Percentiles rank a stretch among this genome's conserved stretches.
These are phyloP conservation scores for Macquaria ambigua DNA, from an alignment of 2,113 vertebrate species.

Conservation along the genomic window DNA sequence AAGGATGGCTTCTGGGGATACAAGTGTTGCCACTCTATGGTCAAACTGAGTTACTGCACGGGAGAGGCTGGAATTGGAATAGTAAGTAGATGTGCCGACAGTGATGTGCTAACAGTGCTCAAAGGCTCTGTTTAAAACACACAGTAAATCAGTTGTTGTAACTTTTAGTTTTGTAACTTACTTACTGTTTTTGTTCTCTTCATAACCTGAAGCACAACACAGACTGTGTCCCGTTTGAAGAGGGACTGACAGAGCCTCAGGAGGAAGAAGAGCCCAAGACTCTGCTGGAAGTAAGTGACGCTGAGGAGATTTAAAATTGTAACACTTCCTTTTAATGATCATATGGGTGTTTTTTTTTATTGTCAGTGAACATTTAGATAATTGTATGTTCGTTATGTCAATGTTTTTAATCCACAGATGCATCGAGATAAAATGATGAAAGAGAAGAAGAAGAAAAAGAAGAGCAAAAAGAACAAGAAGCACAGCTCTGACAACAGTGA, in stretches of 20 bases:
- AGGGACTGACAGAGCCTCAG: slow-evolving; percentile 79
- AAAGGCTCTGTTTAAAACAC: neutral
- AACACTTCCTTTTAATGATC: neutral
- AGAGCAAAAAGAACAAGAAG: slow-evolving; percentile 89
- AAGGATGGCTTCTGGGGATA: slow-evolving; percentile 96
- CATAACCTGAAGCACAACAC: slow-evolving; percentile 59
- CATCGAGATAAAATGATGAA: slow-evolving; percentile 94
- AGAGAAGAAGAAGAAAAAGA: slow-evolving; percentile 95
- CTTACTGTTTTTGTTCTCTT: neutral
- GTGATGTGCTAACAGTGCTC: neutral
- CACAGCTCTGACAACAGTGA: slow-evolving; percentile 90
- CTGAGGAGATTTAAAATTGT: neutral
- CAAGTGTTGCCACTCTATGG: slow-evolving; percentile 96
- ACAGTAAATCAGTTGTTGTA: neutral
- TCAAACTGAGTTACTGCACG: slow-evolving; percentile 97
- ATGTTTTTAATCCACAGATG: slow-evolving; percentile 82
- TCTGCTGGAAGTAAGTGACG: slow-evolving; percentile 89
- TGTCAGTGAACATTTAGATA: neutral
- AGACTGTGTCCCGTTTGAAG: slow-evolving; percentile 83
- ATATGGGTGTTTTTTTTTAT: neutral
- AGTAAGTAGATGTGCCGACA: slow-evolving; percentile 81
- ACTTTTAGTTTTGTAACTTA: neutral
- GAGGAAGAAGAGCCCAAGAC: slow-evolving; percentile 87
- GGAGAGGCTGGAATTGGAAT: slow-evolving; percentile 91
- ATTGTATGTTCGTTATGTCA: neutral